phyloP scores from a whole-genome alignment of 2,888 invertebrate genomes.

The Eugnorisma glareosa region DNA sequence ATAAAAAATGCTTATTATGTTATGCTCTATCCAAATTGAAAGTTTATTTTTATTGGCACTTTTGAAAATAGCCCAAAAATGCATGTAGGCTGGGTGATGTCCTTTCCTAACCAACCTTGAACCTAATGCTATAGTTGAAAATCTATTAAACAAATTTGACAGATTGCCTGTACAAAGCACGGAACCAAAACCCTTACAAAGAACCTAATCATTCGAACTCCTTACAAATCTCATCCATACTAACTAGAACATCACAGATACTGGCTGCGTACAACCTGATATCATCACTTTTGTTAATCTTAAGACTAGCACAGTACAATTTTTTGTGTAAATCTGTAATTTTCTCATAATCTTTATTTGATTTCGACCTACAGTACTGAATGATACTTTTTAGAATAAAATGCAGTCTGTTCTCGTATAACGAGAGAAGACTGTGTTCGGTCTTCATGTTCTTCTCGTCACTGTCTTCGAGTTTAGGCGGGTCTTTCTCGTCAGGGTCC shows the following conservation, averaged over 20 bases:
- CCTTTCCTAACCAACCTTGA: too few relatives aligned
- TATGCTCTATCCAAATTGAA: too few relatives aligned
- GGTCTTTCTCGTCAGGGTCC: constrained; percentile 81
- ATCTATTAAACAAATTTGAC: too few relatives aligned
- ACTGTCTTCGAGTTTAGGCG: constrained; percentile 74
- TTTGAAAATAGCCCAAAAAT: too few relatives aligned
- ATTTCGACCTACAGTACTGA: constrained; percentile 84
- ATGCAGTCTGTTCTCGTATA: constrained; percentile 92
- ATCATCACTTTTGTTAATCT: constrained; percentile 80
- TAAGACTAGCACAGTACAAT: constrained; percentile 85
- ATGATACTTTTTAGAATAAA: constrained; percentile 92
- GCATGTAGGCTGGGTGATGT: too few relatives aligned
- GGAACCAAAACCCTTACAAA: too few relatives aligned
- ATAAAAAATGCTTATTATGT: too few relatives aligned
- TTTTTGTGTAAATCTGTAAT: constrained; percentile 86
- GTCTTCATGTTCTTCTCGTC: constrained; percentile 80
- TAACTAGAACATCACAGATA: constrained; percentile 79
- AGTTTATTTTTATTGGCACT: too few relatives aligned
- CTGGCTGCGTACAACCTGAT: constrained; percentile 78
- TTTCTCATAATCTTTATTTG: constrained; percentile 87
- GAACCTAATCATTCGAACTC: constrained; percentile 74
- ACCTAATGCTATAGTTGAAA: too few relatives aligned
- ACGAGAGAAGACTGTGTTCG: constrained; percentile 87
- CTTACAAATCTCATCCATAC: constrained; percentile 80
- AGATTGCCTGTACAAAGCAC: too few relatives aligned